Evolutionary conservation across 2,888 invertebrate species (phyloP), one percentile per base, ranked within the genome.

Genomic region (Autographa gamma): DNA sequence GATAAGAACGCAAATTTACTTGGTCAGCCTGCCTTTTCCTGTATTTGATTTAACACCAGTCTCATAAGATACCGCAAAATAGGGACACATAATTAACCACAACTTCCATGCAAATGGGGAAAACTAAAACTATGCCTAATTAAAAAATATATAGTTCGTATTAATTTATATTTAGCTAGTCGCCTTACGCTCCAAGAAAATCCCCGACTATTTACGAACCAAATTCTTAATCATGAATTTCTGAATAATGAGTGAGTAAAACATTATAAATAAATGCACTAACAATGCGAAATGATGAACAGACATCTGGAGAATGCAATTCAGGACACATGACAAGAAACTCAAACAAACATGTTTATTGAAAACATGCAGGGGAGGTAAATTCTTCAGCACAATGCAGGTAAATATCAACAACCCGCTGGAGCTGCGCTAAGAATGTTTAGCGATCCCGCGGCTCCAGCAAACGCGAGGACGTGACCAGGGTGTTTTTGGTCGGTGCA

Each of bases 381-480:
- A 77, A 41, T 6, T 65, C 64, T 48, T 41, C 38, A 43, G 34
- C 66, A n/a, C 7, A 56, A 67, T 70, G 74, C 56, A 58, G 19
- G 56, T 63, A 56, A 80, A 81, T 14, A 72, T 80, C 71, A n/a
- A 60, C 19, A n/a, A n/a, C n/a, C n/a, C n/a, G n/a, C n/a, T n/a
- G n/a, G n/a, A n/a, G n/a, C n/a, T n/a, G n/a, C n/a, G n/a, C n/a
- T n/a, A n/a, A n/a, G n/a, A n/a, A n/a, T n/a, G n/a, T n/a, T n/a
- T n/a, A n/a, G n/a, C n/a, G n/a, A n/a, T n/a, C n/a, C n/a, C n/a
- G n/a, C n/a, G n/a, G n/a, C n/a, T n/a, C n/a, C n/a, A n/a, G n/a
- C n/a, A n/a, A n/a, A n/a, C n/a, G n/a, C n/a, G n/a, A n/a, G n/a
- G n/a, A n/a, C n/a, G n/a, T n/a, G n/a, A n/a, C n/a, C n/a, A n/a